Conservation (phyloP, 2,113 vertebrate species). For the Panthera uncia region DNA sequence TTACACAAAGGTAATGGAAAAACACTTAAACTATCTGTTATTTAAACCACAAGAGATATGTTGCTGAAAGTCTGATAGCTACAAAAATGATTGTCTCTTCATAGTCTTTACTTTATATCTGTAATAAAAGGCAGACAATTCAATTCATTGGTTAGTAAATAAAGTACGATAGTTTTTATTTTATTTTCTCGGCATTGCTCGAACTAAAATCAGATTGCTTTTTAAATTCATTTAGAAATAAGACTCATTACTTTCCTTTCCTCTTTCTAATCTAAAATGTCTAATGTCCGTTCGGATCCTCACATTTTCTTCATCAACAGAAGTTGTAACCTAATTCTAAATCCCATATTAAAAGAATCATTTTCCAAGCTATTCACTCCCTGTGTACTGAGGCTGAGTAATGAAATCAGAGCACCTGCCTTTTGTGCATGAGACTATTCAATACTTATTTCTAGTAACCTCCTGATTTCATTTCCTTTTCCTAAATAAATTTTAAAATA, state of each 20-base stretch:
- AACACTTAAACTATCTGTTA: conserved; percentile 95
- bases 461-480: conserved; percentile 47
- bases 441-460: conserved; percentile 65
- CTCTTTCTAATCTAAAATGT: conserved; percentile 77
- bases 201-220: conserved; percentile 88
- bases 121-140: conserved; percentile 96
- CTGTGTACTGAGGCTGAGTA: conserved; percentile 69
- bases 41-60: conserved; percentile 95
- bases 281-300: conserved; percentile 74
- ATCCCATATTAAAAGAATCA: conserved; percentile 75
- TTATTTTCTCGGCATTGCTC: conserved; percentile 85
- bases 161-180: conserved; percentile 89
- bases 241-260: conserved; percentile 81
- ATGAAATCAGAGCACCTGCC: conserved; percentile 63
- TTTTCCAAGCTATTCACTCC: conserved; percentile 68
- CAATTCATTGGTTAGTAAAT: conserved; percentile 96
- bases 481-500: conserved; percentile 67
- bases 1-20: conserved; percentile 90
- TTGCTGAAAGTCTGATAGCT: conserved; percentile 90
- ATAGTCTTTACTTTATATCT: conserved; percentile 93
- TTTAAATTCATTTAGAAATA: conserved; percentile 85
- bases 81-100: conserved; percentile 96
- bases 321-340: conserved; percentile 79
- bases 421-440: conserved; percentile 62
- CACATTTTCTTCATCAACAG: conserved; percentile 74